Base-by-base conservation (phyloP, 1,140 invertebrate species). In the Pogonognathellus flavescens region DNA sequence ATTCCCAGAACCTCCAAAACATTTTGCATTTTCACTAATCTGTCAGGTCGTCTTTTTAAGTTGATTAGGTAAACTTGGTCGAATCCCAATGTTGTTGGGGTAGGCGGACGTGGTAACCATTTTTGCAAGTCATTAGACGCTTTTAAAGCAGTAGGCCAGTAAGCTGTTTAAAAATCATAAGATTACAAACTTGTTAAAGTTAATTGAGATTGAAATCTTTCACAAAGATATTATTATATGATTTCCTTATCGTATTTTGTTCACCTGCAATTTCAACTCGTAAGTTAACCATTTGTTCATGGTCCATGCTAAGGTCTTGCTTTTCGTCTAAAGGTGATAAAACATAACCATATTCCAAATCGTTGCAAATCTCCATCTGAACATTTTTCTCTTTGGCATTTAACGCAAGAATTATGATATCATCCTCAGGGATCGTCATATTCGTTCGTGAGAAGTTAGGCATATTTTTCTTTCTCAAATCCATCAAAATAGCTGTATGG, bases 341-440 rank as follows among this genome's bases (percentile, higher is more conserved):
- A 6, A 98, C 91, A 89, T 94, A 97, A 0, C 98, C 97, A 91
- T 95, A 98, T 5, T 92, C 89, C 41, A 95, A 89, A 82, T 95
- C 94, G 90, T 99, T 99, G 88, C 96, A 95, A 18, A 99, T 90
- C 90, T 94, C 91, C 89, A 99, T 91, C 4, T 93, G 90, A 80
- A 97, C 91, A 86, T 91, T 93, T 89, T 93, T 93, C 88, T 91
- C 92, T 89, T 94, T 95, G 13, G 98, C 97, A 85, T 94, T 95
- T 10, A 95, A 89, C 8, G 97, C 97, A 93, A 99, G 99, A 13
- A 95, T 93, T 89, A 99, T 98, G 57, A 99, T 97, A 90, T 99
- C 98, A 92, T 99, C 97, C 9, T 93, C 91, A 0, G 97, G 97
- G 16, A 87, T 70, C 0, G 76, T 57, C 2, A 76, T 50, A 55